These are phyloP conservation scores for Penaeus chinensis DNA, from an alignment of 1,140 invertebrate species.

Conservation along the genomic window DNA sequence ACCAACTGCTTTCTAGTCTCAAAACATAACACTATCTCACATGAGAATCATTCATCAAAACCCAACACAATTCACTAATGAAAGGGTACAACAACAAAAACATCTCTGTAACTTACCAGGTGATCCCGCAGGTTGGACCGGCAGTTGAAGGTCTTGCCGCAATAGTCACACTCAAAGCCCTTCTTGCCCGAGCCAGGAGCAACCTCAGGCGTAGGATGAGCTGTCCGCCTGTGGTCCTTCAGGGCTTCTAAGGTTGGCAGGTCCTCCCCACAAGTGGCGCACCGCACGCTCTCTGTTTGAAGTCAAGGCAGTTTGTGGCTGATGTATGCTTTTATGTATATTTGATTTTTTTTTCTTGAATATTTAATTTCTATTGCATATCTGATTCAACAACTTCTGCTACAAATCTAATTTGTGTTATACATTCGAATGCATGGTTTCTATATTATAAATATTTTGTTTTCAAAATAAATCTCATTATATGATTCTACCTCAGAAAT, in stretches of 20 bases:
- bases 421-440: no score
- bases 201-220: slow-evolving; percentile 52
- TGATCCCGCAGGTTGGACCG: slow-evolving; percentile 61
- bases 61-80: neutral
- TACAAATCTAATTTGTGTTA: no score
- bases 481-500: no score
- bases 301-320: neutral
- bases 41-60: neutral
- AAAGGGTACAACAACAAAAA: neutral
- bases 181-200: slow-evolving; percentile 27
- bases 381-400: no score
- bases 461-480: no score
- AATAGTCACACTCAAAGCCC: slow-evolving; percentile 62
- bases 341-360: no score
- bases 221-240: slow-evolving; percentile 56
- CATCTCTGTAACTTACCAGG: slow-evolving; percentile 31
- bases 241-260: slow-evolving; percentile 56
- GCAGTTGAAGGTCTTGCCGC: slow-evolving; percentile 62
- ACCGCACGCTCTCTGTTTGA: slow-evolving; percentile 41
- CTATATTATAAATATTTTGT: no score
- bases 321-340: neutral
- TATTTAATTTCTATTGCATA: no score
- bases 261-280: slow-evolving; percentile 61
- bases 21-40: no score
- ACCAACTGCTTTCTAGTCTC: no score